These are phyloP conservation scores for Monomorium pharaonis DNA, from an alignment of 1,140 invertebrate genomes.

Conservation along the genomic window DNA sequence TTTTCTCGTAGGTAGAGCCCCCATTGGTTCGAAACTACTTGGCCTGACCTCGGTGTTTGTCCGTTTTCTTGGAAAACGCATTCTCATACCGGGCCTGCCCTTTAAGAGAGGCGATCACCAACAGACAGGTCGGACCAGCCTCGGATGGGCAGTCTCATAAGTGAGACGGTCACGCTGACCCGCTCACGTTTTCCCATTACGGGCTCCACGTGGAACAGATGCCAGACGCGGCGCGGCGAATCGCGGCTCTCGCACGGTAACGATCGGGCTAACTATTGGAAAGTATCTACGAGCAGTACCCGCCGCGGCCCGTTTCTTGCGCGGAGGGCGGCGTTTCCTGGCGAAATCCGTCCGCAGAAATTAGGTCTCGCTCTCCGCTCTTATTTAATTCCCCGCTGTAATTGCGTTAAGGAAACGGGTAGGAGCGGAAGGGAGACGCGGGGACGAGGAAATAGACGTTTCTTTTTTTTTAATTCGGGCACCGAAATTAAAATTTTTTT, in stretches of 20 bases:
- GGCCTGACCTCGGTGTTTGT: not conserved
- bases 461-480: not conserved
- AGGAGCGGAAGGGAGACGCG: not conserved
- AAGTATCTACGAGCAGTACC: not conserved
- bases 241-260: not conserved
- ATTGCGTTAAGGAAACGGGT: not conserved
- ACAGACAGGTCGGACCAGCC: conserved; percentile 8
- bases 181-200: conserved; percentile 60
- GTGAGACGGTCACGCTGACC: conserved; percentile 23
- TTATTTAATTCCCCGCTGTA: not conserved
- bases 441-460: not conserved
- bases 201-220: conserved; percentile 41
- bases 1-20: not conserved
- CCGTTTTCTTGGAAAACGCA: conserved; percentile 54
- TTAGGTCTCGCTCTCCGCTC: not conserved
- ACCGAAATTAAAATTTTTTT: conserved; percentile 2
- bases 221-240: not conserved
- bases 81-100: conserved; percentile 33
- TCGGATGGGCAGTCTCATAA: conserved; percentile 23
- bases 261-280: conserved; percentile 24
- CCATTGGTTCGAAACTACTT: not conserved
- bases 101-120: conserved; percentile 58
- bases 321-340: not conserved
- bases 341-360: conserved; percentile 12
- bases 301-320: not conserved